Evolutionary conservation across 2,888 invertebrate species (phyloP).

Genomic region (Anagyrus pseudococci): DNA sequence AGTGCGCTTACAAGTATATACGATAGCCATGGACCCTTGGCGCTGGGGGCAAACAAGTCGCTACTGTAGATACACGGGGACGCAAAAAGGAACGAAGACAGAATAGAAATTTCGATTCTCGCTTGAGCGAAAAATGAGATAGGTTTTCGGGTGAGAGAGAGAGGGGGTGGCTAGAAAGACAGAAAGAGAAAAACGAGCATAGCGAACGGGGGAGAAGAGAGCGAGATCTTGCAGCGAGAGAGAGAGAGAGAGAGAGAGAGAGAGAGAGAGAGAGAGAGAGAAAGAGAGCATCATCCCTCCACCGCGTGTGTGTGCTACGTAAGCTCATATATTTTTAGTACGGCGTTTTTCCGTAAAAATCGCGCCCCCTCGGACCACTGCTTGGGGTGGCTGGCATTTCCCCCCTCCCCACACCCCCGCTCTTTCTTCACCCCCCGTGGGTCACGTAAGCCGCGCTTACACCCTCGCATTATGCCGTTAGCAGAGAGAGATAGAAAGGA

Average conservation of each 20-base stretch:
- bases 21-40: too few relatives aligned
- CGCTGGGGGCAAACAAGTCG: too few relatives aligned
- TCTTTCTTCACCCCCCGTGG: neutral
- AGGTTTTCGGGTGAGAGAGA: slow-evolving; percentile 6
- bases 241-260: too few relatives aligned
- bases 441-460: neutral
- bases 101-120: slow-evolving; percentile 31
- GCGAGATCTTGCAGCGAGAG: neutral
- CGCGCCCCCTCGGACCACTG: too few relatives aligned
- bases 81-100: neutral
- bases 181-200: neutral
- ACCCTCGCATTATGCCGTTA: neutral
- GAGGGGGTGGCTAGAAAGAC: too few relatives aligned
- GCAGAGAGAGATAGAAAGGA: neutral
- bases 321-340: slow-evolving; percentile 19
- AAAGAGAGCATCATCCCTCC: too few relatives aligned
- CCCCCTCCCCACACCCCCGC: neutral
- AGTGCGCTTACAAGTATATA: too few relatives aligned
- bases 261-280: too few relatives aligned
- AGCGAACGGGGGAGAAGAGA: neutral
- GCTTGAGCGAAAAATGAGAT: slow-evolving; percentile 36
- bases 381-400: neutral
- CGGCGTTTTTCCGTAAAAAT: neutral
- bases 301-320: neutral
- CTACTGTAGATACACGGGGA: neutral